phyloP scores from a whole-genome alignment of 2,888 invertebrate species.

The Caenorhabditis angaria region DNA sequence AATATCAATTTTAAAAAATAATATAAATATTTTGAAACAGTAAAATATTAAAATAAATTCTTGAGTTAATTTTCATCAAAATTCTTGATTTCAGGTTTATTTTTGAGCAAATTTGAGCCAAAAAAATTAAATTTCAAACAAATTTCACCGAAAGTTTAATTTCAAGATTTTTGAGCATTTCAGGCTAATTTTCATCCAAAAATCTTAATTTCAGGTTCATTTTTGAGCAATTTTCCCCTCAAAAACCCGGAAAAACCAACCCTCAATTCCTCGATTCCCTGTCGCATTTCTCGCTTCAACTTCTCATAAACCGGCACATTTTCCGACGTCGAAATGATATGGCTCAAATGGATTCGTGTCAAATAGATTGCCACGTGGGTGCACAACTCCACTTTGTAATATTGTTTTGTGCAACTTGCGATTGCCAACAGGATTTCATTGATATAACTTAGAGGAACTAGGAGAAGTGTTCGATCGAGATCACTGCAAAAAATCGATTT shows the following conservation, averaged over 20 bases:
- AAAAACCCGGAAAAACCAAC: conserved; percentile 23
- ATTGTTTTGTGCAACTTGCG: conserved; percentile 79
- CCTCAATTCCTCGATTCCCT: conserved; percentile 76
- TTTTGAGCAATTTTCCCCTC: background rate
- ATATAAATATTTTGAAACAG: too few species aligned
- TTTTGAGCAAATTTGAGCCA: background rate
- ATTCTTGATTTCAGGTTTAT: background rate
- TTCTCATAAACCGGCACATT: conserved; percentile 79
- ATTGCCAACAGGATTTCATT: conserved; percentile 82
- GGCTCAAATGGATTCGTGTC: conserved; percentile 75
- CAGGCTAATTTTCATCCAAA: conserved; percentile 9
- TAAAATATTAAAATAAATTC: background rate
- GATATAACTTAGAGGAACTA: conserved; percentile 85
- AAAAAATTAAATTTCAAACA: background rate
- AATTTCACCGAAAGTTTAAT: background rate
- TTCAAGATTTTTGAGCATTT: conserved; percentile 1
- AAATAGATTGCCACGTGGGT: conserved; percentile 82
- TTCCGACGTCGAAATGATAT: conserved; percentile 81
- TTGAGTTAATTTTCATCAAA: conserved; percentile 3
- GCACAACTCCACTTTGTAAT: conserved; percentile 82
- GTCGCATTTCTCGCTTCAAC: conserved; percentile 77
- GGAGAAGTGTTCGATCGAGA: conserved; percentile 86
- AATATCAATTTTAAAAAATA: too few species aligned
- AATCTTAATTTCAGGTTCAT: background rate
- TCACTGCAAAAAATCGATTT: conserved; percentile 78